Percentiles rank a stretch among this genome's conserved stretches.
Evolutionary conservation across 2,113 vertebrate genomes (phyloP).

Genomic region (Oryzias celebensis): DNA sequence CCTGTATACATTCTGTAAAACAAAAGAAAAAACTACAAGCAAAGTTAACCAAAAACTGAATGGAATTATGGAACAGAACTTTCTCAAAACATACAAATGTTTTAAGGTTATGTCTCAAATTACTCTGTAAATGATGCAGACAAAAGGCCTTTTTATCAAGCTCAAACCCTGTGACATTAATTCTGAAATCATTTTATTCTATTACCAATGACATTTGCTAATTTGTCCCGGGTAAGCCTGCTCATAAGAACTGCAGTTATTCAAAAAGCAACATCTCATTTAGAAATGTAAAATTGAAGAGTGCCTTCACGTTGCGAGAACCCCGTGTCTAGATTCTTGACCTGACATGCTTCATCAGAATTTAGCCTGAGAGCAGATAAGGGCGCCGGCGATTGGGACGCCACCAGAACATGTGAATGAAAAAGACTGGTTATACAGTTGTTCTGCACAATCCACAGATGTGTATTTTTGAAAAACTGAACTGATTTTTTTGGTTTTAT

Average conservation of each 20-base stretch:
- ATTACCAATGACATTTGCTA: conserved; percentile 33
- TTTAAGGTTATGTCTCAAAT: neutral
- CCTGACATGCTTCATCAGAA: neutral
- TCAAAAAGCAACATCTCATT: conserved; percentile 24
- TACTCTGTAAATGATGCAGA: neutral
- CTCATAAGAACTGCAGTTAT: conserved; percentile 12
- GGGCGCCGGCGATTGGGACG: too few species aligned
- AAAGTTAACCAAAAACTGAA: too few species aligned
- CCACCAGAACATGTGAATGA: too few species aligned
- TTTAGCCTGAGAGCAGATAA: too few species aligned
- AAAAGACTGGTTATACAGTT: too few species aligned
- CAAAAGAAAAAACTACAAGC: too few species aligned
- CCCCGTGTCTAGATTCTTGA: conserved; percentile 7
- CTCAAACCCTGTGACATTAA: conserved; percentile 21
- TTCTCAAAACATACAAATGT: neutral
- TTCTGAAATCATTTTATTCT: conserved; percentile 26
- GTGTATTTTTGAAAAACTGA: too few species aligned
- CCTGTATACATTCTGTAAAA: too few species aligned
- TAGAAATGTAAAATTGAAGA: neutral
- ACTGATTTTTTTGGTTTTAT: too few species aligned
- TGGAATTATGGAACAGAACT: too few species aligned
- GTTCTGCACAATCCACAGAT: too few species aligned
- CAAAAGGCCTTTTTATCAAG: conserved; percentile 9
- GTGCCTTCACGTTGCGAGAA: too few species aligned
- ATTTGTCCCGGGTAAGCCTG: conserved; percentile 12